Percentiles rank a stretch among this genome's conserved stretches.
Evolutionary conservation across 2,113 vertebrate species (phyloP).

Genomic region (Callorhinus ursinus): DNA sequence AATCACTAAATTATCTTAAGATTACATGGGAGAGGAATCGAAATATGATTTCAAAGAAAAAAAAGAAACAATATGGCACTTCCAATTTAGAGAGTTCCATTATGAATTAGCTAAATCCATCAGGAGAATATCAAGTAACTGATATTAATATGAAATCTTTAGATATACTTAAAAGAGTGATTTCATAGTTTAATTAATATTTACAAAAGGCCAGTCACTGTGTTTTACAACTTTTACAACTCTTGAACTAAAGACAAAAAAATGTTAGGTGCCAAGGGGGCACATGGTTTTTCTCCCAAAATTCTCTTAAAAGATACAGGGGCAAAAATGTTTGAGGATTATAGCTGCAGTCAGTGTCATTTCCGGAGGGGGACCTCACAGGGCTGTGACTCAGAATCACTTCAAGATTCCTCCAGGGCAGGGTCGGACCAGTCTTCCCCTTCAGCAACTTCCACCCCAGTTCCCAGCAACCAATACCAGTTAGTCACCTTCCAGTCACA

Average conservation of each 20-base stretch:
- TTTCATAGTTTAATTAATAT: neutral
- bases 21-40: neutral
- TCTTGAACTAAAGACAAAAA: neutral
- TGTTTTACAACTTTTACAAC: neutral
- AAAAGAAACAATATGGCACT: neutral
- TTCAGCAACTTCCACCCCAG: neutral
- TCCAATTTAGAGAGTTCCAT: neutral
- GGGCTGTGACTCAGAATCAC: neutral
- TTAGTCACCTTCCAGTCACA: conserved; percentile 3
- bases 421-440: neutral
- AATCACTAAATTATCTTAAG: conserved; percentile 26
- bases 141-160: neutral
- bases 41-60: conserved; percentile 22
- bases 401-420: neutral
- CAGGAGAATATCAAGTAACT: neutral
- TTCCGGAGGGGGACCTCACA: neutral
- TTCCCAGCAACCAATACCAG: neutral
- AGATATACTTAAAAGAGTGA: neutral
- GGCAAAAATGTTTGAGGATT: neutral
- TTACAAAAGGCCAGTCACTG: neutral
- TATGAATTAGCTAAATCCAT: neutral
- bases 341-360: neutral
- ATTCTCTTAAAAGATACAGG: neutral
- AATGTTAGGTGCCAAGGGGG: neutral
- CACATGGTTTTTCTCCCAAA: neutral